Evolutionary conservation across 35 echinoderm and acorn worm species (phyloP).

Genomic region (Strongylocentrotus purpuratus): DNA sequence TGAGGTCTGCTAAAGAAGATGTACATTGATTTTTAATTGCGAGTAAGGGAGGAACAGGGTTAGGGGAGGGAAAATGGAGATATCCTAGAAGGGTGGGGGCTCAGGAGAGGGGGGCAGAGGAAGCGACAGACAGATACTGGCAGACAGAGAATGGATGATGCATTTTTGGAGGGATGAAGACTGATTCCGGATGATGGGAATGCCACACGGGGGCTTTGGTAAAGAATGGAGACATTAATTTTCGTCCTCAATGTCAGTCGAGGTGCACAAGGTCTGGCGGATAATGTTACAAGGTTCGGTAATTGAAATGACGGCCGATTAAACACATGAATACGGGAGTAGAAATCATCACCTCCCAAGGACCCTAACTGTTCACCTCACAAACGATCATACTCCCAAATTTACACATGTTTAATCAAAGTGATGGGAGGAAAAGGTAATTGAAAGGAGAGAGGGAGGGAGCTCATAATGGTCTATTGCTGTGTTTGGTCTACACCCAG

Average conservation of each 20-base stretch:
- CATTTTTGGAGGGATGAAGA: no score
- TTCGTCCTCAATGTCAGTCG: not conserved
- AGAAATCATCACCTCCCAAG: not conserved
- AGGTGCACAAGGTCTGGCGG: not conserved
- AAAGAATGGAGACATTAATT: not conserved
- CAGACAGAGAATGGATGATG: no score
- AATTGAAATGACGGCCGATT: not conserved
- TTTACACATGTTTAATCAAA: not conserved
- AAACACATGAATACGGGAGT: not conserved
- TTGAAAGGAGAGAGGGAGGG: not conserved
- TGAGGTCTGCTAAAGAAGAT: no score
- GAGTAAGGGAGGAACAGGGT: no score
- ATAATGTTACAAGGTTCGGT: not conserved
- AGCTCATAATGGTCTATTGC: no score
- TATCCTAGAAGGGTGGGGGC: not conserved
- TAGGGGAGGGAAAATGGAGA: not conserved
- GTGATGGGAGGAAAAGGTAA: not conserved
- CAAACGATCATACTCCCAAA: not conserved
- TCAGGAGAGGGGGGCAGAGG: no score
- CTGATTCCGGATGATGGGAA: not conserved
- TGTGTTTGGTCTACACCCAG: no score
- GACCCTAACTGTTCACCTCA: not conserved
- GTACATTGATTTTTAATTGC: no score
- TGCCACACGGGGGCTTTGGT: not conserved
- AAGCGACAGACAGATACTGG: no score